Evolutionary conservation across 1,140 invertebrate genomes (phyloP).

Genomic region (Wasmannia auropunctata): DNA sequence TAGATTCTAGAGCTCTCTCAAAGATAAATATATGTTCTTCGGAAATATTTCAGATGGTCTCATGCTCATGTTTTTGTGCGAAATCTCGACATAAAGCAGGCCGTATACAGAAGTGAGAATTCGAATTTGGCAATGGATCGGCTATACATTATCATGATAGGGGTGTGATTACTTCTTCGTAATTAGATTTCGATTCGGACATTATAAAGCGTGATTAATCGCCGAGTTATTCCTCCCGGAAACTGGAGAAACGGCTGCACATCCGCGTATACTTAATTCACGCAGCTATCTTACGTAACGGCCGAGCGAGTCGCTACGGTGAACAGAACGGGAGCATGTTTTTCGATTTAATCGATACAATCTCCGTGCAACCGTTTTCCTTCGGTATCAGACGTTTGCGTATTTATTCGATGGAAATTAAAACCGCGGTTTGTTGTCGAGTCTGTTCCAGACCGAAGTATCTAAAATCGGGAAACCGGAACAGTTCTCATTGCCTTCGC

Average conservation of each 20-base stretch:
- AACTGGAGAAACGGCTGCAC: not conserved
- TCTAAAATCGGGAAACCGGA: not conserved
- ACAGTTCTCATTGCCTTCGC: not conserved
- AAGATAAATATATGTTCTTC: not conserved
- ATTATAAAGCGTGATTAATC: constrained; percentile 35
- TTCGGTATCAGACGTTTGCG: constrained; percentile 29
- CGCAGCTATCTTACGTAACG: not conserved
- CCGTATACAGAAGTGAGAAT: not conserved
- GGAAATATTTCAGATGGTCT: not conserved
- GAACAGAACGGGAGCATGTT: not conserved
- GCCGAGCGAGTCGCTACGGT: not conserved
- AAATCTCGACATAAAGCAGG: not conserved
- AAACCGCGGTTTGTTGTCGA: constrained; percentile 8
- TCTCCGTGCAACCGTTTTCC: constrained; percentile 20
- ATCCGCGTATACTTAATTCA: constrained; percentile 1
- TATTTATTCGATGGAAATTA: constrained; percentile 49
- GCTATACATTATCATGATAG: constrained; percentile 21
- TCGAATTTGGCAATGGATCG: constrained; percentile 1
- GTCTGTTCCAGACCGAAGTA: not conserved
- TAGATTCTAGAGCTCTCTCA: not conserved
- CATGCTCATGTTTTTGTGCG: constrained; percentile 13
- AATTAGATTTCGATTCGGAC: constrained; percentile 41
- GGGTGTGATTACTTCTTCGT: constrained; percentile 11
- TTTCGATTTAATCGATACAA: constrained; percentile 42
- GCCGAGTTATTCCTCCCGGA: not conserved